A percentile compares a stretch with the other conserved stretches of the same genome.
phyloP scores from a whole-genome alignment of 2,797 vertebrate species.

The Gallinago solitaria region DNA sequence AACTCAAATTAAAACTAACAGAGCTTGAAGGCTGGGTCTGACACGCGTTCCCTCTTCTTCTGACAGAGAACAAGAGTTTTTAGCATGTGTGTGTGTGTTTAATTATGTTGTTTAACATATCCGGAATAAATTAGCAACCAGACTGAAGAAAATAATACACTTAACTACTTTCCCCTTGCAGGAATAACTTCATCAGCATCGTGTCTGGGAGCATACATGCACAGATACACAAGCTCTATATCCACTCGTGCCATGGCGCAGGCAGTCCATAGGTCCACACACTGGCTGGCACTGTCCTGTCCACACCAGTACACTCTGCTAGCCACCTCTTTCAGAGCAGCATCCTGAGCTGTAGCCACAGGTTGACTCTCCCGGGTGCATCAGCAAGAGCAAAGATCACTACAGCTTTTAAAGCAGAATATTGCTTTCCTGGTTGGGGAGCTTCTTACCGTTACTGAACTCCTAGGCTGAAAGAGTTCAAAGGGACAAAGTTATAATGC shows the following conservation, averaged over 20 bases:
- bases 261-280: neutral
- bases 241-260: rapidly evolving
- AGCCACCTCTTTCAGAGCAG: neutral
- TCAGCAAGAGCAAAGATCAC: neutral
- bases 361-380: rapidly evolving
- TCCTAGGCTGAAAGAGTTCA: neutral
- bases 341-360: neutral
- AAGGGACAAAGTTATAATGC: neutral
- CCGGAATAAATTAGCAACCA: constrained; percentile 74
- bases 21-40: constrained; percentile 81
- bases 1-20: constrained; percentile 84
- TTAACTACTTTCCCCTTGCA: constrained; percentile 46
- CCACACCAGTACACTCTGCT: rapidly evolving
- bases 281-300: no score
- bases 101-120: constrained; percentile 80
- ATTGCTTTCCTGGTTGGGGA: neutral
- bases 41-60: constrained; percentile 50
- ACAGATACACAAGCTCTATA: neutral
- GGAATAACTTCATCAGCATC: constrained; percentile 26
- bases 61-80: constrained; percentile 73
- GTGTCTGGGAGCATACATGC: neutral
- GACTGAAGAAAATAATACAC: constrained; percentile 74
- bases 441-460: neutral
- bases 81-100: constrained; percentile 61
- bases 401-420: neutral